phyloP scores from a whole-genome alignment of 1,140 invertebrate genomes.

The Olivierus martensii region DNA sequence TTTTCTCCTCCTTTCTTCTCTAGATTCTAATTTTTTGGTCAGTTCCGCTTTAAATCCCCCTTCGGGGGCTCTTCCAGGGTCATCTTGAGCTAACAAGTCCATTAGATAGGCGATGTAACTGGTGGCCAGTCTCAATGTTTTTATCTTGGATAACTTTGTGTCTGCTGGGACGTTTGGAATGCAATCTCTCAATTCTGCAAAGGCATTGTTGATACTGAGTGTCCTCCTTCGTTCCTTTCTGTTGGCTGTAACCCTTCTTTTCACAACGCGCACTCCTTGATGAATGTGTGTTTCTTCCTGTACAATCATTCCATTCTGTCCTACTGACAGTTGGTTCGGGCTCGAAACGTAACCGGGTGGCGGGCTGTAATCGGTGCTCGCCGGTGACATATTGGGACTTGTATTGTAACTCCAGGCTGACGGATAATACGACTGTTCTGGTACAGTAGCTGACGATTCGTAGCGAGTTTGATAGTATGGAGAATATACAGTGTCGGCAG shows the following conservation, averaged over 20 bases:
- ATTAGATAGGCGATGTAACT: constrained; percentile 39
- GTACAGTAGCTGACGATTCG: background rate
- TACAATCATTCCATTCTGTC: background rate
- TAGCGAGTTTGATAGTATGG: constrained; percentile 7
- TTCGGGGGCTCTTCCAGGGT: constrained; percentile 24
- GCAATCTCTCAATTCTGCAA: constrained; percentile 76
- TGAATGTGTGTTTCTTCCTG: background rate
- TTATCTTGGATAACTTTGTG: constrained; percentile 63
- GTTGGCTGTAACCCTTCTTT: constrained; percentile 45
- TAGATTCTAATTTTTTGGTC: constrained; percentile 26
- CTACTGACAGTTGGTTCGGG: background rate
- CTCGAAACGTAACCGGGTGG: background rate
- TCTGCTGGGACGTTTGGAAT: constrained; percentile 93
- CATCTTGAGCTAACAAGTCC: constrained; percentile 33
- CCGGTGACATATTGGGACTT: constrained; percentile 3
- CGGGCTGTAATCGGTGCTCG: constrained; percentile 7
- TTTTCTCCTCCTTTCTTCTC: constrained; percentile 14
- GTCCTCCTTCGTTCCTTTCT: constrained; percentile 83
- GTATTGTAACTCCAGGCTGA: background rate
- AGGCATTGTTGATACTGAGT: constrained; percentile 90
- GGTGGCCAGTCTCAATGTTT: constrained; percentile 38
- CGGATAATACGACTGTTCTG: background rate
- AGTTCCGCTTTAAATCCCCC: constrained; percentile 41
- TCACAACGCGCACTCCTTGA: constrained; percentile 1
- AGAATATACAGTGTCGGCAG: constrained; percentile 4